Evolutionary conservation across 2,113 vertebrate species (phyloP).

Genomic region (Eclectus roratus): DNA sequence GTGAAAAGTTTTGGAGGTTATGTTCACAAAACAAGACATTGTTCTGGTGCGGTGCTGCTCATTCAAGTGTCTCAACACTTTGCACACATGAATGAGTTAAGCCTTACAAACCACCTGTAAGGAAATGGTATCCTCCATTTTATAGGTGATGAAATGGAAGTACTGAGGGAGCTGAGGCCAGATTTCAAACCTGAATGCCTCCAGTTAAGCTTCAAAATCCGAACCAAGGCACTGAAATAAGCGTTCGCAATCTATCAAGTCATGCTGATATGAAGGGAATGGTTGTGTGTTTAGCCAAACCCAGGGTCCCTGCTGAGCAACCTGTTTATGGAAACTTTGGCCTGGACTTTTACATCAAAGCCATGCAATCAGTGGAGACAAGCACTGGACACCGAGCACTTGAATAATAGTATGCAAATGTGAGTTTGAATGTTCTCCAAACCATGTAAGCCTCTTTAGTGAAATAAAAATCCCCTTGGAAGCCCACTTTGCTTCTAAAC

Average conservation of each 20-base stretch:
- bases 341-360: not conserved
- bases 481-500: not conserved
- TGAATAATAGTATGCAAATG: not conserved
- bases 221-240: not conserved
- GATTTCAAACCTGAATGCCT: not conserved
- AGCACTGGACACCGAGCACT: not conserved
- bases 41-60: not conserved
- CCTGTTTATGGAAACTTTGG: not conserved
- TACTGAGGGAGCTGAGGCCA: not conserved
- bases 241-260: not conserved
- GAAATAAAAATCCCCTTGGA: not conserved
- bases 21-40: slow-evolving; percentile 39
- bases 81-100: slow-evolving; percentile 17
- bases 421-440: not conserved
- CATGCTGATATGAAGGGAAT: not conserved
- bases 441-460: not conserved
- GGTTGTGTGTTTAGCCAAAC: not conserved
- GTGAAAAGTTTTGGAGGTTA: slow-evolving; percentile 42
- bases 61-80: slow-evolving; percentile 50
- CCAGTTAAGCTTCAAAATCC: not conserved
- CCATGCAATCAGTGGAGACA: not conserved
- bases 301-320: not conserved
- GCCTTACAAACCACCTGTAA: slow-evolving; percentile 32
- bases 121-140: slow-evolving; percentile 22
- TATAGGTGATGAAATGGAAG: slow-evolving; percentile 51